Conservation (phyloP, 2,888 invertebrate species). For the Noctua pronuba region DNA sequence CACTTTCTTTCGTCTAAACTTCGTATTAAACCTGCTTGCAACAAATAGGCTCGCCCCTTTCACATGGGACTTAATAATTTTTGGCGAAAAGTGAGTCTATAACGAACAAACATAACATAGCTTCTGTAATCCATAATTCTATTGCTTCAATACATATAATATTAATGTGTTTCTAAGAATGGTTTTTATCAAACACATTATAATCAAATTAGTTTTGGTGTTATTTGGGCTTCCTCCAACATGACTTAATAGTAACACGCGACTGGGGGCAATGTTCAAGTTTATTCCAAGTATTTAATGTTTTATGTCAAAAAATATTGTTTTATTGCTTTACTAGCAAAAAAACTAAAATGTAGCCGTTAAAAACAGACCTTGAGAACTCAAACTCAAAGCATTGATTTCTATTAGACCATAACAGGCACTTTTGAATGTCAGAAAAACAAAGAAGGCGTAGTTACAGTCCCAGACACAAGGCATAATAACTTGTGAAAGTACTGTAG, state of each 20-base stretch:
- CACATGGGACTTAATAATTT: neutral
- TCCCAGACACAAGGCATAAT: too few species aligned
- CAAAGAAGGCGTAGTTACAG: too few species aligned
- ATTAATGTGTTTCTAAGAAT: conserved; percentile 24
- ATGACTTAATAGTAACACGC: conserved; percentile 8
- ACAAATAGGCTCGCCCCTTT: neutral
- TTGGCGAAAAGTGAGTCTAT: neutral
- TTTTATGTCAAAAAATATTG: neutral
- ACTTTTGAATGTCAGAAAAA: too few species aligned
- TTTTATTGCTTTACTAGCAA: neutral
- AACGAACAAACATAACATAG: neutral
- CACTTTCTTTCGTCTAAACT: neutral
- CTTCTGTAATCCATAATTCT: neutral
- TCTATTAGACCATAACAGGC: too few species aligned
- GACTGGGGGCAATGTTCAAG: conserved; percentile 19
- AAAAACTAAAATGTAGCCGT: neutral
- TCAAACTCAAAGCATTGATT: too few species aligned
- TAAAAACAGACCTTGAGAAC: neutral
- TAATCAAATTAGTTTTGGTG: conserved; percentile 35
- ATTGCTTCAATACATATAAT: neutral
- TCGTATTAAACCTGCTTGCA: neutral
- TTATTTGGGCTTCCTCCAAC: conserved; percentile 8
- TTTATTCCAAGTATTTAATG: neutral
- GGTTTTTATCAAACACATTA: conserved; percentile 31
- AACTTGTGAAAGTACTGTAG: too few species aligned